Percentiles rank a stretch among this genome's conserved stretches.
Evolutionary conservation across 2,797 vertebrate genomes (phyloP).

Genomic region (Syndactyla subalaris): DNA sequence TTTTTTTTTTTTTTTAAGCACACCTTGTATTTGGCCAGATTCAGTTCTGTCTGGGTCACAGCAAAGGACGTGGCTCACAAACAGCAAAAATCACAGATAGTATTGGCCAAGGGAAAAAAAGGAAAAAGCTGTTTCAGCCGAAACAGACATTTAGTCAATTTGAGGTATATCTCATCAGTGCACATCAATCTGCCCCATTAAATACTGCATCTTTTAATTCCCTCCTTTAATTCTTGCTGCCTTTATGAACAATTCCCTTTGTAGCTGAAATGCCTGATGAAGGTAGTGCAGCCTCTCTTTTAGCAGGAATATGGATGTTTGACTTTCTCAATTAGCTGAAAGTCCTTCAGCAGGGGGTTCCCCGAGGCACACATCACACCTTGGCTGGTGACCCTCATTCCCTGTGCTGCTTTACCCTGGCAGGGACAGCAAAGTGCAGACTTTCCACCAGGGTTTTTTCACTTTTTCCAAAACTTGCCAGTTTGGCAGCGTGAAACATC

Average conservation of each 20-base stretch:
- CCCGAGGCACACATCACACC: not conserved
- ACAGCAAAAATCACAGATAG: not conserved
- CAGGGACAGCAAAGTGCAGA: not conserved
- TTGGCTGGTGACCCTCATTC: conserved; percentile 6
- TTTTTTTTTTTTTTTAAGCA: not conserved
- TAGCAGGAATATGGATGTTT: conserved; percentile 2
- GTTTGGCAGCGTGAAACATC: conserved; percentile 1
- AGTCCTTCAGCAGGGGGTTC: conserved; percentile 45
- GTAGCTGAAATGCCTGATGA: conserved; percentile 8
- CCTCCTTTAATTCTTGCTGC: conserved; percentile 48
- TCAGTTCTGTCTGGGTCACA: not conserved
- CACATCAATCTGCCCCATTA: conserved; percentile 50
- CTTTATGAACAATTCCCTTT: conserved; percentile 43
- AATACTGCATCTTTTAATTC: conserved; percentile 17
- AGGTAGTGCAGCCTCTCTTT: not conserved
- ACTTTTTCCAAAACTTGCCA: not conserved
- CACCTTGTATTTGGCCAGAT: not conserved
- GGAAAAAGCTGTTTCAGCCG: not conserved
- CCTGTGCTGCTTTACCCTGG: not conserved
- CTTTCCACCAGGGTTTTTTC: not conserved
- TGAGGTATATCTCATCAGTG: conserved; percentile 18
- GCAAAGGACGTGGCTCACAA: not conserved
- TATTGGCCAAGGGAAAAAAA: not conserved
- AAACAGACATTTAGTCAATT: conserved; percentile 43
- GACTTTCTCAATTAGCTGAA: conserved; percentile 41